These are phyloP conservation scores for Eurystomus glaucurus DNA, from an alignment of 2,797 vertebrate species.

Conservation along the genomic window DNA sequence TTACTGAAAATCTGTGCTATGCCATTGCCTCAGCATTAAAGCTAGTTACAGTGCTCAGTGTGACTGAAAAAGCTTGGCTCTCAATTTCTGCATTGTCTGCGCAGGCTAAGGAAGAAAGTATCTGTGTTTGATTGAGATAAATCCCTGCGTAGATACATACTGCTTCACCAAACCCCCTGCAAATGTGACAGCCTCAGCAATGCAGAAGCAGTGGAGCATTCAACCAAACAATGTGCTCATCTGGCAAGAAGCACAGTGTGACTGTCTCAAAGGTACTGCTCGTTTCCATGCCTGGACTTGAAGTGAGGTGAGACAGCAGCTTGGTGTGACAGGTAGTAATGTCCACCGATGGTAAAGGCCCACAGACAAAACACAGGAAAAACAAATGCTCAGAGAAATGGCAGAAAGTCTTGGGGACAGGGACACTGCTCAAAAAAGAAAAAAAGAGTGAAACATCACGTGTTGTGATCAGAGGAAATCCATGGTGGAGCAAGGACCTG, in stretches of 20 bases:
- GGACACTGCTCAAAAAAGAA: background rate
- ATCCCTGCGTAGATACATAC: background rate
- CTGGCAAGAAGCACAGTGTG: background rate
- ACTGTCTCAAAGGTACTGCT: background rate
- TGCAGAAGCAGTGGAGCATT: background rate
- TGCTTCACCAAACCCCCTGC: conserved; percentile 26
- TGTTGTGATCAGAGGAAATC: background rate
- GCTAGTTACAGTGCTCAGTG: background rate
- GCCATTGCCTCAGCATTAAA: conserved; percentile 7
- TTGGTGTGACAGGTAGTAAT: background rate
- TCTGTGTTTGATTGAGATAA: conserved; percentile 44
- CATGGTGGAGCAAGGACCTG: background rate
- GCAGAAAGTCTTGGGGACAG: background rate
- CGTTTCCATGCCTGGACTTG: accelerated
- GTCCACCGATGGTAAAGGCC: background rate
- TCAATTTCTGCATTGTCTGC: background rate
- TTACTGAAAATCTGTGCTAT: conserved; percentile 40
- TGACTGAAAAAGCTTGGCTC: background rate
- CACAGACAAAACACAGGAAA: background rate
- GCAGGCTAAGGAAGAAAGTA: background rate
- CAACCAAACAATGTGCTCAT: background rate
- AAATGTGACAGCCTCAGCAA: conserved; percentile 16
- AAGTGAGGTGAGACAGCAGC: background rate
- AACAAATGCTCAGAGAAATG: accelerated
- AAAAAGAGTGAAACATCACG: background rate